A percentile compares a stretch with the other conserved stretches of the same genome.
phyloP scores from a whole-genome alignment of 1,140 invertebrate species.

The Penaeus chinensis region DNA sequence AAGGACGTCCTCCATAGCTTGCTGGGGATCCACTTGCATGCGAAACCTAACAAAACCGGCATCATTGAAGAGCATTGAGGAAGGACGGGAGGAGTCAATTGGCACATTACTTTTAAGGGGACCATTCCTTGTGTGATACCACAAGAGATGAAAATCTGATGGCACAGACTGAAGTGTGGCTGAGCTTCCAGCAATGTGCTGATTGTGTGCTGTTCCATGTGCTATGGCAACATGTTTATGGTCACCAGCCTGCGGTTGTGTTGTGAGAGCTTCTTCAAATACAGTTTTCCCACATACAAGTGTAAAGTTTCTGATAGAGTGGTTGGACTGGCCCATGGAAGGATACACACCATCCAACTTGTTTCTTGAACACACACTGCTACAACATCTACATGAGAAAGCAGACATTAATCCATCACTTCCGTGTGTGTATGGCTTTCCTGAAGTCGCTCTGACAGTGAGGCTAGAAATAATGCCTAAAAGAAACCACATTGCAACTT shows the following conservation, averaged over 20 bases:
- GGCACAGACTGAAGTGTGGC: constrained; percentile 69
- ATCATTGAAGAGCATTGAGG: constrained; percentile 83
- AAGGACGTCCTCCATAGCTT: constrained; percentile 21
- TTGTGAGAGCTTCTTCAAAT: constrained; percentile 76
- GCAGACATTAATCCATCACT: not conserved
- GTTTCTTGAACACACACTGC: constrained; percentile 71
- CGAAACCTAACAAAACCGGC: constrained; percentile 86
- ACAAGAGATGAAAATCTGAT: constrained; percentile 68
- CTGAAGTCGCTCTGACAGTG: not conserved
- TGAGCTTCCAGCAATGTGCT: not conserved
- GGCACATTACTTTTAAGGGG: constrained; percentile 66
- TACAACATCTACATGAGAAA: constrained; percentile 10
- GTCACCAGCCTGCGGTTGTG: constrained; percentile 67
- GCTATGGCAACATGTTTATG: too few species aligned
- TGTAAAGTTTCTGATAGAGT: constrained; percentile 85
- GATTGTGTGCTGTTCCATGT: not conserved
- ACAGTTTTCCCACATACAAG: constrained; percentile 79
- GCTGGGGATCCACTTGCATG: constrained; percentile 62
- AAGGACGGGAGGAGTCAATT: constrained; percentile 65
- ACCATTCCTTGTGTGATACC: constrained; percentile 68
- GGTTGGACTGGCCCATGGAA: constrained; percentile 84
- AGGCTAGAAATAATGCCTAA: constrained; percentile 18
- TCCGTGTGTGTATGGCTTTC: not conserved
- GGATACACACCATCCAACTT: constrained; percentile 77
- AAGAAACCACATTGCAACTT: constrained; percentile 30